Percentiles rank a stretch among this genome's conserved stretches.
phyloP scores from a whole-genome alignment of 2,797 vertebrate genomes.

The Ara ararauna region DNA sequence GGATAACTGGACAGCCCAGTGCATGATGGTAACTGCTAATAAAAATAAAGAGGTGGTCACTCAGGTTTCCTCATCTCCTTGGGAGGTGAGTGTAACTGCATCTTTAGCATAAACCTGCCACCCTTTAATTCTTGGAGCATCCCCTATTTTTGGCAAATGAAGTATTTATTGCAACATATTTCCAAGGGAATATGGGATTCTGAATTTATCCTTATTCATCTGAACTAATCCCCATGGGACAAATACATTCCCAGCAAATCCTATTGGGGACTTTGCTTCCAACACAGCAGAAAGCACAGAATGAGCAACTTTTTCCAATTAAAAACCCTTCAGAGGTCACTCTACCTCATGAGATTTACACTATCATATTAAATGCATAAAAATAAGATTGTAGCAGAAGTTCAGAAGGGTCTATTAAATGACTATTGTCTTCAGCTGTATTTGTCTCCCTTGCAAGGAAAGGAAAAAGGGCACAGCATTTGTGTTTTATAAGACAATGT shows the following conservation, averaged over 20 bases:
- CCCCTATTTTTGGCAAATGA: background rate
- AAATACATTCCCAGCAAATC: background rate
- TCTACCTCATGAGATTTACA: conserved; percentile 5
- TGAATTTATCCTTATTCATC: background rate
- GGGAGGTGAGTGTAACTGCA: background rate
- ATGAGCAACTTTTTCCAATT: conserved; percentile 5
- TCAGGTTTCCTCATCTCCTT: background rate
- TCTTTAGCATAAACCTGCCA: background rate
- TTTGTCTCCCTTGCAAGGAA: background rate
- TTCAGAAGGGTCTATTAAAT: background rate
- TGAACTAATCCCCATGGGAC: background rate
- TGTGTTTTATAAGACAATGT: background rate
- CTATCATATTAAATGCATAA: background rate
- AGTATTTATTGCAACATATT: background rate
- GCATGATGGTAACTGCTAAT: background rate
- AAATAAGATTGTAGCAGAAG: background rate
- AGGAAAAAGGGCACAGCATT: background rate
- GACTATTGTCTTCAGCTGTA: background rate
- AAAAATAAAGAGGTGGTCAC: background rate
- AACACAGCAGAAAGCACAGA: background rate
- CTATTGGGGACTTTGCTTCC: background rate
- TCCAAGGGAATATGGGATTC: background rate
- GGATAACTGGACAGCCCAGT: background rate
- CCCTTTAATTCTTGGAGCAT: background rate
- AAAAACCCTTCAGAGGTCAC: background rate